Percentiles rank a stretch among this genome's conserved stretches.
Conservation (phyloP, 2,113 vertebrate genomes). For the Sebastes schlegelii region DNA sequence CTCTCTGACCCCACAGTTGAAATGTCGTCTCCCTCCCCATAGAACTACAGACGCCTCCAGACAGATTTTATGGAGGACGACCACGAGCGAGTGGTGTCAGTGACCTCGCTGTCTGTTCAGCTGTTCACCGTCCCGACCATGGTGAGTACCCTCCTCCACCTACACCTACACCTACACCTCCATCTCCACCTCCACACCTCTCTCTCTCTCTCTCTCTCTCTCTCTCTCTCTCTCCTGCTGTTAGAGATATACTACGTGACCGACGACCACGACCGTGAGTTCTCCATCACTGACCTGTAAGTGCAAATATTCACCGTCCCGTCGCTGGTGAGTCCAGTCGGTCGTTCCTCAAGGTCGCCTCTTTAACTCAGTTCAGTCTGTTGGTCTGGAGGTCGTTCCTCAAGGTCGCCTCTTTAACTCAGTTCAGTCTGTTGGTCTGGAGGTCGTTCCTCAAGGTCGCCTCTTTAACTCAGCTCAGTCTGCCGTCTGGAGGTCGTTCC, state of each 20-base stretch:
- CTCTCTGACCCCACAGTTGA: slow-evolving; percentile 84
- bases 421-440: too few species aligned
- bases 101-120: slow-evolving; percentile 98
- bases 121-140: slow-evolving; percentile 98
- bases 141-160: slow-evolving; percentile 91
- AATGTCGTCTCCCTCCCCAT: slow-evolving; percentile 83
- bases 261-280: slow-evolving; percentile 97
- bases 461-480: too few species aligned
- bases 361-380: too few species aligned
- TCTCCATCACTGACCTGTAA: slow-evolving; percentile 97
- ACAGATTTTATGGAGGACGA: slow-evolving; percentile 99
- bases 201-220: slow-evolving; percentile 84
- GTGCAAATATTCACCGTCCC: slow-evolving; percentile 99
- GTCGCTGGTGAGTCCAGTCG: slow-evolving; percentile 87
- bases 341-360: too few species aligned
- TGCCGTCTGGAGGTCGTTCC: too few species aligned
- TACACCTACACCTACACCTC: slow-evolving; percentile 74
- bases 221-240: slow-evolving; percentile 85
- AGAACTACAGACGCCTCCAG: slow-evolving; percentile 99
- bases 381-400: too few species aligned
- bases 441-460: too few species aligned
- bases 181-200: slow-evolving; percentile 78
- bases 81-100: slow-evolving; percentile 97
- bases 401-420: too few species aligned
- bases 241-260: slow-evolving; percentile 98